phyloP scores from a whole-genome alignment of 1,140 invertebrate species.

The Antheraea mylitta region DNA sequence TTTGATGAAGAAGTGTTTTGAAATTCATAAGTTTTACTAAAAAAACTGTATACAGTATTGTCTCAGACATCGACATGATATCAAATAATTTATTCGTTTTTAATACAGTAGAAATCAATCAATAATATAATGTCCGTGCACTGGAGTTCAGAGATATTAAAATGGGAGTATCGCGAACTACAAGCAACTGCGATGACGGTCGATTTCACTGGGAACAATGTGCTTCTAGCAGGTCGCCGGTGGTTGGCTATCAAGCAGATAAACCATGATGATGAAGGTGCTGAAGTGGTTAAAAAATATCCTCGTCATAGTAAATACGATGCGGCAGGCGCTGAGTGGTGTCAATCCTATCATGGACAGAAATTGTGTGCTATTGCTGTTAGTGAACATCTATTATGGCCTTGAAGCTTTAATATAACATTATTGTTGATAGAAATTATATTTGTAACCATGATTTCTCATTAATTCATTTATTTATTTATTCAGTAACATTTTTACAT shows the following conservation, averaged over 20 bases:
- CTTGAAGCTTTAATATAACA: background rate
- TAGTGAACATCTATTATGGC: constrained; percentile 59
- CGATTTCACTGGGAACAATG: constrained; percentile 90
- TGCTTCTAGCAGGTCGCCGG: constrained; percentile 90
- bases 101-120: background rate
- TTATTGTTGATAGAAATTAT: no score
- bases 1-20: no score
- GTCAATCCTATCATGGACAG: constrained; percentile 87
- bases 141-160: constrained; percentile 75
- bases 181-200: constrained; percentile 95
- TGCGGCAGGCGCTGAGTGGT: constrained; percentile 95
- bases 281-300: constrained; percentile 87
- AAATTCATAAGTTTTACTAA: no score
- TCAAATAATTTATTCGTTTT: background rate
- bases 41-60: no score
- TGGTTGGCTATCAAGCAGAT: constrained; percentile 90
- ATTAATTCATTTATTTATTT: no score
- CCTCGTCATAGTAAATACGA: constrained; percentile 95
- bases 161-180: constrained; percentile 80
- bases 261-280: constrained; percentile 84
- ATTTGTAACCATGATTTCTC: no score
- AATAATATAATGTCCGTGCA: constrained; percentile 60
- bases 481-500: no score
- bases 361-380: constrained; percentile 94
- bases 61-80: background rate